Evolutionary conservation across 2,113 vertebrate species (phyloP), one percentile per base, ranked within the genome.

Genomic region (Hiodon tergisus): DNA sequence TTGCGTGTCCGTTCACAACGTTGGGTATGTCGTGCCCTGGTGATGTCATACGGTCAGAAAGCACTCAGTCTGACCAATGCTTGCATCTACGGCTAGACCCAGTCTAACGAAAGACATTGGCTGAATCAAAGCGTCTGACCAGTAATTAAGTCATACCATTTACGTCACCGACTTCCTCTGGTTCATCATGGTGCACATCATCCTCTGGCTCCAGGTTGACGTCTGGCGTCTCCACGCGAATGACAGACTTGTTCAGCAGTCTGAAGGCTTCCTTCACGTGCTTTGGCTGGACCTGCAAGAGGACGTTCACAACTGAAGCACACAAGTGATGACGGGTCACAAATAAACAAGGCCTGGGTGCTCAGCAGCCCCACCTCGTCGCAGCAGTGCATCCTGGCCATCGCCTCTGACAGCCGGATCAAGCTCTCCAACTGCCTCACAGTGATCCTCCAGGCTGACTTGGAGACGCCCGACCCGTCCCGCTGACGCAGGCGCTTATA

Each of bases 371-470:
- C 0, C 81, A 98, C 96, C 95, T 99, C 97, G 46, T 99, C 98
- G 51, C 95, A 98, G 88, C 98, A 99, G 89, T 99, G 97, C 97
- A 99, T 99, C 3, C 97, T 92, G 5, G 97, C 96, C 98, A 99
- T 99, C 52, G 89, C 91, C 88, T 99, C 98, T 0, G 97, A 98
- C 0, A 99, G 92, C 5, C 97, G 95, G 81, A 99, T 99, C 96
- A 99, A 96, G 88, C 97, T 99, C 82, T 99, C 98, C 77, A 98
- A 80, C 87, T 99, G 98, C 0, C 97, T 83, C 55, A 99, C 97
- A 0, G 97, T 99, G 78, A 99, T 99, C 71, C 97, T 93, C 97
- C 97, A 99, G 0, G 96, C 93, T 0, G 97, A 99, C 81, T 94
- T 98, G 70, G 90, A 87, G 6, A 97, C 90, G 0, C 97, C 97